These are phyloP conservation scores for Sebastes vulpes DNA, from an alignment of 2,797 vertebrate species.

Conservation along the genomic window DNA sequence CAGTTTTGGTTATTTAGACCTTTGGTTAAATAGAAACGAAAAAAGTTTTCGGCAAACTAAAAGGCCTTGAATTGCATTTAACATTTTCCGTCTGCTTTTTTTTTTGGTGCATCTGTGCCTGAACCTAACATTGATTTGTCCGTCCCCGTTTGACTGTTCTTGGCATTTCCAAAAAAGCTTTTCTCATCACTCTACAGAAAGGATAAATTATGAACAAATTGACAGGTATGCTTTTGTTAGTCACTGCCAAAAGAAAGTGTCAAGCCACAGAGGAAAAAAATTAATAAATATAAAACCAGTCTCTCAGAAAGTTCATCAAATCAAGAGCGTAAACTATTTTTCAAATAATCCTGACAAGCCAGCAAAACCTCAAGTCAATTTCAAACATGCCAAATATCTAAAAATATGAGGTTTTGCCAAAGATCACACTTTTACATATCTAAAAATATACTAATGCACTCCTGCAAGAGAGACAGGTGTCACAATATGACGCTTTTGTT, in stretches of 20 bases:
- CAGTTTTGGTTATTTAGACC: neutral
- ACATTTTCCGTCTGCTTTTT: neutral
- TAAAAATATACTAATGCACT: slow-evolving; percentile 11
- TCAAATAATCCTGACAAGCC: neutral
- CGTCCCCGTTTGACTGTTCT: slow-evolving; percentile 9
- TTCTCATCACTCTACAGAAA: slow-evolving; percentile 5
- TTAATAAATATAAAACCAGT: neutral
- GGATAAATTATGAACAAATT: slow-evolving; percentile 15
- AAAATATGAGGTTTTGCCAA: slow-evolving; percentile 10
- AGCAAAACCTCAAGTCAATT: neutral
- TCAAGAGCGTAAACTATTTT: neutral
- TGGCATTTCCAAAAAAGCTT: slow-evolving; percentile 25
- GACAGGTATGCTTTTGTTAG: slow-evolving; percentile 12
- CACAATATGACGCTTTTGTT: neutral
- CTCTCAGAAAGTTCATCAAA: slow-evolving; percentile 15
- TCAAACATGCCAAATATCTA: neutral
- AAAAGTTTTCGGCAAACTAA: neutral
- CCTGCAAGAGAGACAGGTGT: neutral
- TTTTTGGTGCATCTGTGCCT: neutral
- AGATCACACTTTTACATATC: neutral
- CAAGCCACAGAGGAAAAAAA: neutral
- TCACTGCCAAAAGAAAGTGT: slow-evolving; percentile 9
- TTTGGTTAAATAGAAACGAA: neutral
- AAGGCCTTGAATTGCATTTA: neutral
- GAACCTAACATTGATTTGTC: neutral